Base-by-base conservation (phyloP, 2,888 invertebrate genomes). In the Flexamia atlantica region DNA sequence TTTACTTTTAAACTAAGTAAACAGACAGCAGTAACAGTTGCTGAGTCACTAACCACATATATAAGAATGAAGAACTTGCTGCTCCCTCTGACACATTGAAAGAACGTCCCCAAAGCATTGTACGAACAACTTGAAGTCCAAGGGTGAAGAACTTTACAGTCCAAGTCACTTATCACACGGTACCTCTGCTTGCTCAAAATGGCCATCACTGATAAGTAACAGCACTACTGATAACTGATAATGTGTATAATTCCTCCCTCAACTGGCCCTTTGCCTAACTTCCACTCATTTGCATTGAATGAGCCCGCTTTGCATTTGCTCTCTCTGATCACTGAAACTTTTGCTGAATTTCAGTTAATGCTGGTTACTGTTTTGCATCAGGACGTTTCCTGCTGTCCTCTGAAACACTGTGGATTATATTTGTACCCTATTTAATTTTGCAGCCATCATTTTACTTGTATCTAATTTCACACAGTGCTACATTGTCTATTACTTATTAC, bases 151-250 rank as follows among this genome's bases (percentile, higher is more conserved):
- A 92, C 90, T 81, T 91, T 90, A 85, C 92, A 92, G 5, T 88
- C 88, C 68, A 89, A 88, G 32, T 88, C 88, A 57, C 89, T 88
- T 72, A 91, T 91, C 0, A 91, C 90, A 84, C 88, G 89, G 81
- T 92, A 92, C 90, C 90, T 90, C 86, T 90, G 88, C 87, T 92
- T 92, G 89, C 92, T 92, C 3, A 92, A 91, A 87, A 92, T 91
- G 72, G 91, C 91, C 92, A 92, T 91, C 25, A 46, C 74, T 46
- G 28, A 23, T 53, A 5, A 53, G 5, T 20, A 20, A 23, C 3
- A 3, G 23, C 2, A 23, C 7, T 53, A 23, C 4, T 72, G 40
- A 28, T 64, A 28, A 64, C 64, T n/a, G n/a, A n/a, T n/a, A n/a
- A n/a, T n/a, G n/a, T n/a, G n/a, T n/a, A n/a, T n/a, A 28, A 28